Percentiles rank a stretch among this genome's conserved stretches.
Conservation (phyloP, 2,888 invertebrate species). For the Schizotus pectinicornis region DNA sequence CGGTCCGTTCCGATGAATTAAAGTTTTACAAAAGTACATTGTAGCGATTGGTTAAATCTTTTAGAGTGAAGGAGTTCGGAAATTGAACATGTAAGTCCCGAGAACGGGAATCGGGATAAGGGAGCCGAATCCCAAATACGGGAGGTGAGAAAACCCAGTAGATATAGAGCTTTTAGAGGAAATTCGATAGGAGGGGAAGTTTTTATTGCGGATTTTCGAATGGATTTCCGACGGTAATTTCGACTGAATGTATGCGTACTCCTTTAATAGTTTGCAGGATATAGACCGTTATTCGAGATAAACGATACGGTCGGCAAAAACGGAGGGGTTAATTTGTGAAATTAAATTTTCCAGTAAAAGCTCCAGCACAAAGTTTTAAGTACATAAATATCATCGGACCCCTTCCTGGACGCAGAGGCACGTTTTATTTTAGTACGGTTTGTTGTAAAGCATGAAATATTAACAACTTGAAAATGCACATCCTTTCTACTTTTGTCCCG, state of each 20-base stretch:
- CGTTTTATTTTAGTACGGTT: no score
- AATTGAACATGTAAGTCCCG: conserved; percentile 13
- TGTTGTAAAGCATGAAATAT: no score
- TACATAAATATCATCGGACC: no score
- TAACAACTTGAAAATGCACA: no score
- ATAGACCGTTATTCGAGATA: no score
- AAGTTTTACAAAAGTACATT: conserved; percentile 14
- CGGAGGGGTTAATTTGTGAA: no score
- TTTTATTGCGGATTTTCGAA: conserved; percentile 4
- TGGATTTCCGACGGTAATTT: conserved; percentile 7
- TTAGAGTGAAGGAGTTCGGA: conserved; percentile 6
- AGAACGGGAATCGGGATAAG: not conserved
- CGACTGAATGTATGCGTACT: not conserved
- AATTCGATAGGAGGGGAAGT: conserved; percentile 7
- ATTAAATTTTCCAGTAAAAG: no score
- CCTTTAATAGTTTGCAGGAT: no score
- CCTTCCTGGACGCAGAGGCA: no score
- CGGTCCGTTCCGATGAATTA: conserved; percentile 7
- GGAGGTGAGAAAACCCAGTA: conserved; percentile 14
- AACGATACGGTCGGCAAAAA: no score
- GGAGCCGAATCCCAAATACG: conserved; percentile 8
- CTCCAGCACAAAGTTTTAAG: no score
- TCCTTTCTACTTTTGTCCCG: no score
- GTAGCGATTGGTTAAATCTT: conserved; percentile 17
- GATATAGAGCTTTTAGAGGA: conserved; percentile 9